A percentile compares a stretch with the other conserved stretches of the same genome.
Conservation (phyloP, 2,113 vertebrate species). For the Morphnarchus princeps region DNA sequence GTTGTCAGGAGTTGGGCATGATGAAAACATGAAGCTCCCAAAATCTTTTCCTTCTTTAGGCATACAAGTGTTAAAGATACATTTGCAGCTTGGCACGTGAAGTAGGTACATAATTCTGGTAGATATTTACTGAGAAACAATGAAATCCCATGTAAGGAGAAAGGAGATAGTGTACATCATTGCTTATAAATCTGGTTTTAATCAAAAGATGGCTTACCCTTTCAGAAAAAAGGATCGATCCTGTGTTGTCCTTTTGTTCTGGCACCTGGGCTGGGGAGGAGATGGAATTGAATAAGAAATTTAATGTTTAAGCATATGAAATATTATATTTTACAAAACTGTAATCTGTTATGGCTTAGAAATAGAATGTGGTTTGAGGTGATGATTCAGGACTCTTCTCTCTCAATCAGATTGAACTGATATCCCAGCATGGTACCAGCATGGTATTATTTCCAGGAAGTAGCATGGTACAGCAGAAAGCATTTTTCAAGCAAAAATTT, state of each 20-base stretch:
- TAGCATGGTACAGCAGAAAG: background rate
- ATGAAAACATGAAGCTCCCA: background rate
- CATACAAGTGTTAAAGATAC: background rate
- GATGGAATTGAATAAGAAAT: background rate
- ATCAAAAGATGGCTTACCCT: background rate
- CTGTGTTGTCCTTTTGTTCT: background rate
- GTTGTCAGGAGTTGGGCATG: background rate
- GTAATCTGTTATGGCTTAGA: background rate
- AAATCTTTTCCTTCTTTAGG: background rate
- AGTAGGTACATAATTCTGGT: background rate
- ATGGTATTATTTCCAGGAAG: background rate
- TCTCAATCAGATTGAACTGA: background rate
- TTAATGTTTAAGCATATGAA: background rate
- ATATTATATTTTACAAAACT: background rate
- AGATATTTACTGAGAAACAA: background rate
- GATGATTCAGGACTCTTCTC: background rate
- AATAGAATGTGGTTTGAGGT: background rate
- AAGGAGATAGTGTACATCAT: background rate
- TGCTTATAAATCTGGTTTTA: background rate
- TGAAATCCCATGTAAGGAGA: background rate
- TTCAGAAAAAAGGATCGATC: background rate
- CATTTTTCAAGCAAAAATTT: background rate
- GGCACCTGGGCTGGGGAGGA: accelerated
- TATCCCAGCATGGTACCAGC: background rate
- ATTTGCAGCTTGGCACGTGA: background rate